Base-by-base conservation (phyloP, 2,888 invertebrate species). In the Acleris laterana region DNA sequence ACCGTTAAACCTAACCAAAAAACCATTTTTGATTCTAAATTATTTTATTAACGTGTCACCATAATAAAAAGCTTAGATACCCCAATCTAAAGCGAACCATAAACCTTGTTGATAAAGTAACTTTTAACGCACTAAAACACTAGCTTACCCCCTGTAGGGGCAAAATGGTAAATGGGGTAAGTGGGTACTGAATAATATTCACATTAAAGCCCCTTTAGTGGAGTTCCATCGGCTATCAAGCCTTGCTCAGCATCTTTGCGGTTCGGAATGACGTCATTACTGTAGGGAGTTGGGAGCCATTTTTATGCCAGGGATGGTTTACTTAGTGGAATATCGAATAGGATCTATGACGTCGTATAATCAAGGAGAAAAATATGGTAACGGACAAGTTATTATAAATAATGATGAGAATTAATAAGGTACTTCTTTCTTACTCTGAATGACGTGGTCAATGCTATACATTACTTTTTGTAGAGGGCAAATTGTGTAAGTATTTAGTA, bases 151-250 rank as follows among this genome's bases (percentile, higher is more conserved):
- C 38, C 38, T 38, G 69, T 70, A 65, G 71, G 70, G 72, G 71
- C 68, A 71, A 71, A 76, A 73, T 71, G 72, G 78, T 78, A 73
- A 77, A 79, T 58, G 69, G 68, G 67, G 68, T 59, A 77, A 80
- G 77, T 76, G 74, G 76, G 77, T 78, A 83, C 88, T 85, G 91
- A 87, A 91, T 91, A 91, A 91, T 90, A 89, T 91, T 88, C 85
- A 59, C 90, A 90, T 92, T 90, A 91, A 78, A 80, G 80, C 81
- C 77, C 82, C 84, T 85, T 83, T 84, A 83, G 81, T 82, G 81
- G 80, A 81, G 77, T 81, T 87, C 86, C 85, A 89, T 90, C 83
- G 89, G 81, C 88, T 82, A 89, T 90, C 88, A 87, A 73, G 76
- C 80, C 81, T 84, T 84, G 83, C 87, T 88, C 84, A 87, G 88